phyloP scores from a whole-genome alignment of 1,140 invertebrate genomes.

The Danaus plexippus region DNA sequence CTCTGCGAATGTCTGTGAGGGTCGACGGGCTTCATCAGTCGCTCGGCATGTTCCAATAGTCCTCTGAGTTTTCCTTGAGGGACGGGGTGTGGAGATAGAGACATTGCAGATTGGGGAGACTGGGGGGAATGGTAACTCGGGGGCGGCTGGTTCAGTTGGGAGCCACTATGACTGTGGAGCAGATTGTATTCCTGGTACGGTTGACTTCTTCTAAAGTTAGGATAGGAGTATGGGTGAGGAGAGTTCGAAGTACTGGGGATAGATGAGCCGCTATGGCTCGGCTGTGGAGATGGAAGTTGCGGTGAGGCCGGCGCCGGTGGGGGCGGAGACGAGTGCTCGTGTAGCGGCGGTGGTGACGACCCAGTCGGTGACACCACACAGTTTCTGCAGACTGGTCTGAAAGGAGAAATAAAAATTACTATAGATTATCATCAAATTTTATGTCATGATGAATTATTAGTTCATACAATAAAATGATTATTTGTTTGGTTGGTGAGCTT shows the following conservation, averaged over 20 bases:
- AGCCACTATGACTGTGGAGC: constrained; percentile 43
- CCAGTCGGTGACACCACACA: constrained; percentile 68
- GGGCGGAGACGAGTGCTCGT: constrained; percentile 49
- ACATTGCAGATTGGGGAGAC: constrained; percentile 58
- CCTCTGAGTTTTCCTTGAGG: constrained; percentile 66
- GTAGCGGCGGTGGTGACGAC: constrained; percentile 50
- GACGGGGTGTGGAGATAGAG: constrained; percentile 62
- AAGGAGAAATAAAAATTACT: constrained; percentile 33
- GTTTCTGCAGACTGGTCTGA: constrained; percentile 74
- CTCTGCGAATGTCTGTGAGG: constrained; percentile 93
- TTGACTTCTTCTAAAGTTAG: constrained; percentile 45
- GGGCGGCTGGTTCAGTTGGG: constrained; percentile 41
- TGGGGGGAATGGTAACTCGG: constrained; percentile 52
- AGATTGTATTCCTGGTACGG: constrained; percentile 43
- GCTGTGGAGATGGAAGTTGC: constrained; percentile 45
- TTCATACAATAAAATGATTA: constrained; percentile 2
- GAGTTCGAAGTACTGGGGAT: constrained; percentile 52
- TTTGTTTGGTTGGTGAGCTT: constrained; percentile 6
- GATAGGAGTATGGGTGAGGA: constrained; percentile 52
- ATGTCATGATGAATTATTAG: no score
- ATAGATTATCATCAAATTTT: neutral
- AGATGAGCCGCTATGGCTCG: constrained; percentile 51
- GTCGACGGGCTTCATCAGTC: constrained; percentile 73
- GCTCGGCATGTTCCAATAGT: constrained; percentile 64
- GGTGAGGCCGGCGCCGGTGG: constrained; percentile 45